Evolutionary conservation across 2,113 vertebrate genomes (phyloP).

Genomic region (Erinaceus europaeus): DNA sequence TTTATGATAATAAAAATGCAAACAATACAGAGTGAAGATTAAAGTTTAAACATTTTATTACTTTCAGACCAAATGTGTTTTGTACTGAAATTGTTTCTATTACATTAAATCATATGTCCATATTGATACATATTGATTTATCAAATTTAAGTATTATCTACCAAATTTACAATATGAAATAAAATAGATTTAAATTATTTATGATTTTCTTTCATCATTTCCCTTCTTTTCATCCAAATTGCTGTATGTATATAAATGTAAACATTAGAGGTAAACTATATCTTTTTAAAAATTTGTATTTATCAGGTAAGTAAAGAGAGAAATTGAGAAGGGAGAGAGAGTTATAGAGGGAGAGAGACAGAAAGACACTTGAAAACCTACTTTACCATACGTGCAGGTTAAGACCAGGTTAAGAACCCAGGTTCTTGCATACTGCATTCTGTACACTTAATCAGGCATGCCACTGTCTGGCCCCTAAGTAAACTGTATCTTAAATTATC

Average conservation of each 20-base stretch:
- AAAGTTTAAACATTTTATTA: neutral
- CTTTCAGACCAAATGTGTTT: neutral
- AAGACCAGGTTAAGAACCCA: too few species aligned
- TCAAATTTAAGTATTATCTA: neutral
- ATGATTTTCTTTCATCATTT: neutral
- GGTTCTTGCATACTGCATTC: too few species aligned
- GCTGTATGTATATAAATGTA: neutral
- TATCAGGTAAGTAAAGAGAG: too few species aligned
- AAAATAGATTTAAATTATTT: neutral
- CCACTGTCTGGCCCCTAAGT: too few species aligned
- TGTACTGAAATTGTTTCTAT: neutral
- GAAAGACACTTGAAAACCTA: too few species aligned
- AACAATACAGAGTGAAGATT: neutral
- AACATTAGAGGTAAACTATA: neutral
- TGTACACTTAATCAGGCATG: too few species aligned
- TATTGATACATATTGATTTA: neutral
- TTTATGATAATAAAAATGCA: neutral
- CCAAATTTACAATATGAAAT: neutral
- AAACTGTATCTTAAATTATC: too few species aligned
- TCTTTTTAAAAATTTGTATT: too few species aligned
- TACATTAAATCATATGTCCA: neutral
- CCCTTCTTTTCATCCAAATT: neutral
- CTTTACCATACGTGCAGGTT: too few species aligned
- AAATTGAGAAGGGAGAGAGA: too few species aligned
- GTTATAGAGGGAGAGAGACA: too few species aligned